Percentiles rank a stretch among this genome's conserved stretches.
phyloP scores from a whole-genome alignment of 2,113 vertebrate species.

The Eleginops maclovinus region DNA sequence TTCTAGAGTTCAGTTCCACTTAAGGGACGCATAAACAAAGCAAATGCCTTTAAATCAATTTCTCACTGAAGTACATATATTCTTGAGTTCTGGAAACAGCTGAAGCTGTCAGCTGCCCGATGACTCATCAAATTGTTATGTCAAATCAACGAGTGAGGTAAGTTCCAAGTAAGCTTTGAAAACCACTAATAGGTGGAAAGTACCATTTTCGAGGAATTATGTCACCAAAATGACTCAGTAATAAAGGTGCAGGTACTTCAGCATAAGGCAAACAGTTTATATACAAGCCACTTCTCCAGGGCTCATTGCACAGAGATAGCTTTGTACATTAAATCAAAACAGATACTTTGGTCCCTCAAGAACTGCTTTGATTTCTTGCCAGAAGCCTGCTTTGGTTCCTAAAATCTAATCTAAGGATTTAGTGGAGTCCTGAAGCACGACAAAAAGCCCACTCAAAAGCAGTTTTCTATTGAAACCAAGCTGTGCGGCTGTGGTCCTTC shows the following conservation, averaged over 20 bases:
- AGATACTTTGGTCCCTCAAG: conserved; percentile 67
- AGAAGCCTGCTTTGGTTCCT: conserved; percentile 58
- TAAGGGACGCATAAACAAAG: conserved; percentile 61
- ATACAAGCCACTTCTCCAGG: conserved; percentile 52
- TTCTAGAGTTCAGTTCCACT: conserved; percentile 56
- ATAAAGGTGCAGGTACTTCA: conserved; percentile 57
- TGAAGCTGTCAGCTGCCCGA: conserved; percentile 31
- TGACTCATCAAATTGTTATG: conserved; percentile 48
- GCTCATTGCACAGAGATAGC: conserved; percentile 67
- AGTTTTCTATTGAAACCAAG: conserved; percentile 51
- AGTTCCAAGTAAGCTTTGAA: conserved; percentile 28
- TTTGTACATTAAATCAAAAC: conserved; percentile 77
- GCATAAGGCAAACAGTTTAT: conserved; percentile 53
- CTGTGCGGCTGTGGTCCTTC: conserved; percentile 26
- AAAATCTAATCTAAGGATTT: conserved; percentile 74
- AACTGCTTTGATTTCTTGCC: conserved; percentile 73
- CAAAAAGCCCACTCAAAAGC: conserved; percentile 53
- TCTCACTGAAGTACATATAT: conserved; percentile 32
- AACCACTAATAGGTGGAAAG: conserved; percentile 36
- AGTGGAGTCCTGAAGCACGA: conserved; percentile 53
- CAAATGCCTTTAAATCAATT: conserved; percentile 55
- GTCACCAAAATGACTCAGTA: conserved; percentile 29
- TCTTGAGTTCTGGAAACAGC: conserved; percentile 44
- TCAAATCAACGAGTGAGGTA: conserved; percentile 57
- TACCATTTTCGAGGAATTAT: conserved; percentile 31